phyloP scores from a whole-genome alignment of 92 coral and sea anemone genomes.

The Phymanthus crucifer region DNA sequence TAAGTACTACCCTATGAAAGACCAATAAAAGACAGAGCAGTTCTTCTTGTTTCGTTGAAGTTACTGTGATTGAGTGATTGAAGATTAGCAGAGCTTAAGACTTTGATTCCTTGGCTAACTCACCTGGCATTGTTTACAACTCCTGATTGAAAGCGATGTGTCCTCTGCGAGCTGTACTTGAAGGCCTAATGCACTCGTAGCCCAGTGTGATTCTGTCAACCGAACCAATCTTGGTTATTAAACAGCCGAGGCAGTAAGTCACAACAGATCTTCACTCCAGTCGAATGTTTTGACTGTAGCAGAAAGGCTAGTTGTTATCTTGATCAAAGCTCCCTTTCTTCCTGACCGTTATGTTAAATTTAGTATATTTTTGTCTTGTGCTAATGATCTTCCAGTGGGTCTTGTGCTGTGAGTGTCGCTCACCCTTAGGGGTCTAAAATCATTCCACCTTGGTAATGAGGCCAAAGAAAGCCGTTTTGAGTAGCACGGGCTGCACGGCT shows the following conservation, averaged over 20 bases:
- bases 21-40: background rate
- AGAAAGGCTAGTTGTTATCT: background rate
- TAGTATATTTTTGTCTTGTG: background rate
- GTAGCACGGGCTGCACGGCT: background rate
- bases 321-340: constrained; percentile 1
- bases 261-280: background rate
- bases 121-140: constrained; percentile 13
- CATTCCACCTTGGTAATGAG: background rate
- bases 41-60: background rate
- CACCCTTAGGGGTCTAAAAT: constrained; percentile 2
- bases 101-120: background rate
- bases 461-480: background rate
- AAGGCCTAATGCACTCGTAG: background rate
- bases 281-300: constrained; percentile 10
- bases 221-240: constrained; percentile 8
- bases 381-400: constrained; percentile 25
- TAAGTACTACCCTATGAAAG: background rate
- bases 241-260: background rate
- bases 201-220: constrained; percentile 6
- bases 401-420: background rate
- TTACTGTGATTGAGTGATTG: background rate
- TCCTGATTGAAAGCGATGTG: background rate
- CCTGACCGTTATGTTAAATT: constrained; percentile 9
- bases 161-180: background rate
- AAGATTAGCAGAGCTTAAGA: constrained; percentile 9